Base-by-base conservation (phyloP, 2,888 invertebrate species). In the Eupsilia transversa region DNA sequence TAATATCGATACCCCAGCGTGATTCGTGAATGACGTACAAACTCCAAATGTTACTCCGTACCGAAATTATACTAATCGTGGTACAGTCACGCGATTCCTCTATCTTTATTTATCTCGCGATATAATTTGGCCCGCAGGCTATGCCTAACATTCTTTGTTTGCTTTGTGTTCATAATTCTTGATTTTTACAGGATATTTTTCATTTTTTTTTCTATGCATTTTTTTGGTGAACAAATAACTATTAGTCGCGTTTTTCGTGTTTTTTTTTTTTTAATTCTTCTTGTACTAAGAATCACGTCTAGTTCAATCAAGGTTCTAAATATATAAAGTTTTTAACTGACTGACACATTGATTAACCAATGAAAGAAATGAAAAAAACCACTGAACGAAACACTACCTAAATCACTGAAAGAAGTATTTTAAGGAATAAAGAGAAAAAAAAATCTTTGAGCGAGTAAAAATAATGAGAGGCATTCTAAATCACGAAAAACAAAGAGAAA, bases 1-100 rank as follows among this genome's bases (percentile, higher is more conserved):
- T 82, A 64, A 35, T 66, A 86, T 83, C 68, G 64, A 86, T 74
- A 72, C n/a, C 14, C 61, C 41, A 61, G 33, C 79, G 71, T 86
- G 86, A 88, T 61, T 68, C 56, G 86, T 88, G 79, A 77, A 76
- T 86, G 79, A 79, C 82, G 91, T 91, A 85, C 90, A 89, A 90
- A 91, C 88, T 92, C 86, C 89, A 89, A 91, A 91, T 88, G 89
- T 88, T 87, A 84, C 84, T 91, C 27, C 20, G 89, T 92, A 93
- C 93, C 94, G 80, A 95, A 95, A 96, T 96, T 94, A 94, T 92
- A 85, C 89, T 94, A 96, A 96, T 95, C 91, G 84, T 89, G 68
- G 86, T 80, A 71, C 86, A 89, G 93, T 93, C 96, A 96, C 96
- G 96, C 96, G 93, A 96, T 96, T 94, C 91, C 92, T 93, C 95